Base-by-base conservation (phyloP, 2,113 vertebrate genomes). In the Gopherus flavomarginatus region DNA sequence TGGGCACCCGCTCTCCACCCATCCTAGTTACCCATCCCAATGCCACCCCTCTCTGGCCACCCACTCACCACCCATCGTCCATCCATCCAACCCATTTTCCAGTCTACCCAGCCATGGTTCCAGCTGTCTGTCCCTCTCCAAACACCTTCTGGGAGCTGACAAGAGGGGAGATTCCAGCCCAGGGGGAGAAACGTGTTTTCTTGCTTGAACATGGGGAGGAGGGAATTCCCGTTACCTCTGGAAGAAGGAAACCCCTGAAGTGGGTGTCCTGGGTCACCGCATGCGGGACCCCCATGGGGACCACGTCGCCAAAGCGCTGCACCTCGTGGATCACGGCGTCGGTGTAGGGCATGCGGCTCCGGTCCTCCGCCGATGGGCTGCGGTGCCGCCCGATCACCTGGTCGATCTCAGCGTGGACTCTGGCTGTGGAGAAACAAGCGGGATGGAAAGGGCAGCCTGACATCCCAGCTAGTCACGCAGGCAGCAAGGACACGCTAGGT, bases 401-500 rank as follows among this genome's bases (percentile, higher is more conserved):
- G 75, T 22, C 26, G 75, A 87, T 62, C 77, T 87, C 85, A 21
- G 12, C 31, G 5, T 56, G 54, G 88, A 81, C 53, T 6, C 8
- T 24, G 86, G n/a, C 80, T 4, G 19, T 1, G 16, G n/a, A 47
- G 5, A 21, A 4, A 79, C 1, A 1, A 3, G 24, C 5, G 3
- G 50, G 9, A 24, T 12, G 59, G 13, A 1, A 4, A 11, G 44
- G 35, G 65, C 35, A n/a, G 62, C 62, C 16, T 17, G 62, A n/a
- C 57, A 6, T 59, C 57, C 5, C 52, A 5, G 50, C 50, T 50
- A 13, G 50, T 14, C 50, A 50, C 50, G 50, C 50, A 50, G 13
- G 50, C 50, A 52, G 52, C 52, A 19, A 8, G 53, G 53, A 54
- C 53, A 54, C 21, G 21, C 53, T 54, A 8, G 21, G 53, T 22